Conservation (phyloP, 2,113 vertebrate genomes). For the Thymallus thymallus region DNA sequence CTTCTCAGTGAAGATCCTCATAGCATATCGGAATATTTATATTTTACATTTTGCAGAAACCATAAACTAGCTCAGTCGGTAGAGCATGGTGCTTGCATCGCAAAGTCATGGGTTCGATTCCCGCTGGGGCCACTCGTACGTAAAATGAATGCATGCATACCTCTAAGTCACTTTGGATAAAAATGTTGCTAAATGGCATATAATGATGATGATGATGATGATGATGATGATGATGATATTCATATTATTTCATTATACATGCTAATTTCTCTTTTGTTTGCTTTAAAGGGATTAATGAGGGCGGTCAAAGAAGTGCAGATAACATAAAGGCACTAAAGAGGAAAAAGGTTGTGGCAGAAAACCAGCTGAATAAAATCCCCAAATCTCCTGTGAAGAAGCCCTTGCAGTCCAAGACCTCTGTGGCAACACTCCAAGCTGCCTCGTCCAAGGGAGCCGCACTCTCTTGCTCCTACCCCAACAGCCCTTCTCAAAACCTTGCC, state of each 20-base stretch:
- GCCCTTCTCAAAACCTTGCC: constrained; percentile 53
- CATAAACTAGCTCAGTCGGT: too few species aligned
- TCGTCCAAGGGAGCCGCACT: constrained; percentile 63
- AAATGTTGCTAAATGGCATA: too few species aligned
- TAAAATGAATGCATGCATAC: too few species aligned
- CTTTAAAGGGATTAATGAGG: constrained; percentile 78
- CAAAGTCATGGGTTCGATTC: too few species aligned
- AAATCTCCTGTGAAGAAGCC: constrained; percentile 94
- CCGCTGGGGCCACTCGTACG: too few species aligned
- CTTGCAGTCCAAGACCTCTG: constrained; percentile 76
- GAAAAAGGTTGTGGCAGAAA: constrained; percentile 94
- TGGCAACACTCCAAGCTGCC: constrained; percentile 57
- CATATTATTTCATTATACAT: too few species aligned
- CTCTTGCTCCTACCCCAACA: constrained; percentile 57
- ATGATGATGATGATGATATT: too few species aligned
- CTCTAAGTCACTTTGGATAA: too few species aligned
- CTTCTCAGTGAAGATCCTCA: neutral
- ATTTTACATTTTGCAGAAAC: neutral
- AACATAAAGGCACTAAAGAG: constrained; percentile 92
- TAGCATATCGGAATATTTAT: neutral
- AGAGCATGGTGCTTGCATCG: too few species aligned
- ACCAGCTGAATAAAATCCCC: constrained; percentile 91
- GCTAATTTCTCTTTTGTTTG: constrained; percentile 20
- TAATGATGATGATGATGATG: too few species aligned
- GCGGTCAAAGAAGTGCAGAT: constrained; percentile 80